Evolutionary conservation across 2,888 invertebrate genomes (phyloP).

Genomic region (Hetaerina titia): DNA sequence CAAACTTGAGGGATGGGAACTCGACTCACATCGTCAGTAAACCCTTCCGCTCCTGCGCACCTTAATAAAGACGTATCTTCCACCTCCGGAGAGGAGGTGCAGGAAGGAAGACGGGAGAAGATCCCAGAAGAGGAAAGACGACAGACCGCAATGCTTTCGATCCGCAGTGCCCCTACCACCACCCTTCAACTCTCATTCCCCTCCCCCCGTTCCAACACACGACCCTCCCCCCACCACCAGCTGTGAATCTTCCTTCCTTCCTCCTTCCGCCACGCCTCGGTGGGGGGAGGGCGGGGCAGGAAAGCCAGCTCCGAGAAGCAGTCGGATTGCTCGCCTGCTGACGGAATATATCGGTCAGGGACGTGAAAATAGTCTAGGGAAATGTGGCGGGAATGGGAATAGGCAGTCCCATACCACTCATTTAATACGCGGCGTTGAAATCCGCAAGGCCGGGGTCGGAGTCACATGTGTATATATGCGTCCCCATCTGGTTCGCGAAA

Average conservation of each 20-base stretch:
- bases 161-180: neutral
- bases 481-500: too few species aligned
- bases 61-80: neutral
- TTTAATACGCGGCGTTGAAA: neutral
- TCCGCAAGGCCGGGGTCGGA: neutral
- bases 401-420: neutral
- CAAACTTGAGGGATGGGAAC: neutral
- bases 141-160: conserved; percentile 50
- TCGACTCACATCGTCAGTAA: neutral
- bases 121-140: neutral
- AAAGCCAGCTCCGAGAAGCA: neutral
- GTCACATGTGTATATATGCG: neutral
- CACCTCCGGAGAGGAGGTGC: too few species aligned
- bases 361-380: neutral
- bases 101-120: neutral
- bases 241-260: too few species aligned
- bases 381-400: conserved; percentile 2
- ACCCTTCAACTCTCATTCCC: neutral
- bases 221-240: neutral
- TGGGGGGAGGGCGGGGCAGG: neutral
- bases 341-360: conserved; percentile 47
- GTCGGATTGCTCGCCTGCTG: conserved; percentile 5
- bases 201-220: neutral
- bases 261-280: neutral
- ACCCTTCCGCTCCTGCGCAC: neutral